phyloP scores from a whole-genome alignment of 2,888 invertebrate species.

The Flabesymbios commensalis region DNA sequence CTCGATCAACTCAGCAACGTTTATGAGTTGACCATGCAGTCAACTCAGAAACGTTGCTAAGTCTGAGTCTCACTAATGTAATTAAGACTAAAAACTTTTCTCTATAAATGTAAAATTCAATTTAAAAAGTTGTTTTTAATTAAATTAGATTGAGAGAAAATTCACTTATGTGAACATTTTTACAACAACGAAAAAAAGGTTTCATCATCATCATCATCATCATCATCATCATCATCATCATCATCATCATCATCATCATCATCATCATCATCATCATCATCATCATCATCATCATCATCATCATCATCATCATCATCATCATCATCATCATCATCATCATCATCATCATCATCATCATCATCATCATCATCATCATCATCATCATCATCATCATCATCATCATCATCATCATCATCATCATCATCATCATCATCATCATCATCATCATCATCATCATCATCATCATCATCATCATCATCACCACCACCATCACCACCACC shows the following conservation, averaged over 20 bases:
- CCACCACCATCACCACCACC: background rate
- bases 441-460: conserved; percentile 8
- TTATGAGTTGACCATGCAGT: no score
- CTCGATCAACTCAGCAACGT: no score
- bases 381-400: conserved; percentile 8
- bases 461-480: conserved; percentile 11
- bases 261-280: conserved; percentile 15
- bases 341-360: conserved; percentile 1
- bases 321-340: background rate
- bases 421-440: conserved; percentile 14
- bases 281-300: conserved; percentile 14
- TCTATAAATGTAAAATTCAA: no score
- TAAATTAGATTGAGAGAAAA: no score
- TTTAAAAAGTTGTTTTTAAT: no score
- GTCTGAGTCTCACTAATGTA: no score
- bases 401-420: conserved; percentile 8
- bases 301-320: background rate
- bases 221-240: conserved; percentile 9
- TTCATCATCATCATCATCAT: no score
- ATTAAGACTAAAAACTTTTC: no score
- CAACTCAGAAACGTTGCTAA: no score
- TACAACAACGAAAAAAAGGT: no score
- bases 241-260: conserved; percentile 9
- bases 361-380: conserved; percentile 8
- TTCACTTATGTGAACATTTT: no score